Conservation (phyloP, 2,888 invertebrate genomes). For the Parelbella ahira region DNA sequence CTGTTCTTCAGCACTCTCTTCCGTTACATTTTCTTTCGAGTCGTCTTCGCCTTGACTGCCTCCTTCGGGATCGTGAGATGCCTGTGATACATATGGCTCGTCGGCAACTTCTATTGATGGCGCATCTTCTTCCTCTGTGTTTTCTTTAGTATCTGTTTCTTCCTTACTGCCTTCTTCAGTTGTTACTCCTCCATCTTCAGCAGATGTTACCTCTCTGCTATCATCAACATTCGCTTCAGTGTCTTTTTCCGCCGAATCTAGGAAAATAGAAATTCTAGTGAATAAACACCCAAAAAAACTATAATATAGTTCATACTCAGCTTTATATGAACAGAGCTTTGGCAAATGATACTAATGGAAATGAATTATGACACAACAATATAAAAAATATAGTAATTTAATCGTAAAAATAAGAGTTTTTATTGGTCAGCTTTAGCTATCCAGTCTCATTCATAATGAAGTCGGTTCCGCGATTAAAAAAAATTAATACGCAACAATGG, state of each 20-base stretch:
- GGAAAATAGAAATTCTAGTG: constrained; percentile 34
- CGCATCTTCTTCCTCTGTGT: constrained; percentile 55
- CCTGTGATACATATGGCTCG: constrained; percentile 69
- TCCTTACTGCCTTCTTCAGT: constrained; percentile 45
- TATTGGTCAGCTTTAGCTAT: no score
- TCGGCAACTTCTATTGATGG: constrained; percentile 72
- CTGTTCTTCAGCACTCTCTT: constrained; percentile 55
- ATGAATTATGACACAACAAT: no score
- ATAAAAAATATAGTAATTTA: no score
- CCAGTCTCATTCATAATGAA: no score
- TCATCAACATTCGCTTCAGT: constrained; percentile 72
- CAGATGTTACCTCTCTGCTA: constrained; percentile 64
- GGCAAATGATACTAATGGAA: no score
- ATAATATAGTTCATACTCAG: no score
- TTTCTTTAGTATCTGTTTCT: constrained; percentile 47
- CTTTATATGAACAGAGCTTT: no score
- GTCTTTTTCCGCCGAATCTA: constrained; percentile 74
- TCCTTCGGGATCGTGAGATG: constrained; percentile 69
- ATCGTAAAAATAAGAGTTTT: no score
- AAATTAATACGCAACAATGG: no score
- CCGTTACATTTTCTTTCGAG: constrained; percentile 54
- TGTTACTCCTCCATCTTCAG: constrained; percentile 56
- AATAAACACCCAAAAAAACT: no score
- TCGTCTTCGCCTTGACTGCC: constrained; percentile 52
- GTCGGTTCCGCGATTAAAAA: no score